Conservation (phyloP, 37 sponge, comb jelly and placozoan species). For the Sycon ciliatum region DNA sequence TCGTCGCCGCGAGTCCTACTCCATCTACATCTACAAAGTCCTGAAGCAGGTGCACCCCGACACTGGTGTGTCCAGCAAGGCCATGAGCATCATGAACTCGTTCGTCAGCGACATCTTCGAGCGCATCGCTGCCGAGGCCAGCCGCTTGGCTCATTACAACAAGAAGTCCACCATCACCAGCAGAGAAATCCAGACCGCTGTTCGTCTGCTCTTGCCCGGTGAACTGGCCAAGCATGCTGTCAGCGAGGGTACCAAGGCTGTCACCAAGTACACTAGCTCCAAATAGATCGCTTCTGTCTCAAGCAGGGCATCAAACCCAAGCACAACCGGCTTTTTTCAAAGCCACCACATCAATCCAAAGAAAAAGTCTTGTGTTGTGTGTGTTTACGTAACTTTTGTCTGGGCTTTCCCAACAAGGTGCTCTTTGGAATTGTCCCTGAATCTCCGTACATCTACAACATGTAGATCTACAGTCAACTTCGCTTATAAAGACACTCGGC, state of each 20-base stretch:
- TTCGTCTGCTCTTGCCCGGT: conserved; percentile 82
- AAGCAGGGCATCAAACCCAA: too few relatives aligned
- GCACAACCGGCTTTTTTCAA: too few relatives aligned
- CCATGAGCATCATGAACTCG: conserved; percentile 95
- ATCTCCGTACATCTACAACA: too few relatives aligned
- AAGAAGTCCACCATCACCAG: conserved; percentile 81
- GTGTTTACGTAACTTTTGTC: too few relatives aligned
- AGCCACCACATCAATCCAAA: too few relatives aligned
- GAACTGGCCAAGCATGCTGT: conserved; percentile 92
- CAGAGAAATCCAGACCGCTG: conserved; percentile 89
- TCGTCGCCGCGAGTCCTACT: conserved; percentile 74
- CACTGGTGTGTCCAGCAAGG: conserved; percentile 90
- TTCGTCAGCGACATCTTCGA: conserved; percentile 94
- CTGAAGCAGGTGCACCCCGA: conserved; percentile 96
- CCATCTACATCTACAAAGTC: conserved; percentile 95
- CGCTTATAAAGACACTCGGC: too few relatives aligned
- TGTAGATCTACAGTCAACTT: too few relatives aligned
- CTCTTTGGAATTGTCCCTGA: too few relatives aligned
- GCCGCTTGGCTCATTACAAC: conserved; percentile 90
- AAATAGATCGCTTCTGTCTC: conserved; percentile 36
- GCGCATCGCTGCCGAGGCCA: conserved; percentile 74
- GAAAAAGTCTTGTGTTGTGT: too few relatives aligned
- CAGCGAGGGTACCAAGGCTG: conserved; percentile 86
- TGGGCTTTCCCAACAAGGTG: too few relatives aligned
- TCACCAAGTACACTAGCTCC: conserved; percentile 92